Base-by-base conservation (phyloP, 1,140 invertebrate genomes). In the Dysdera silvatica region DNA sequence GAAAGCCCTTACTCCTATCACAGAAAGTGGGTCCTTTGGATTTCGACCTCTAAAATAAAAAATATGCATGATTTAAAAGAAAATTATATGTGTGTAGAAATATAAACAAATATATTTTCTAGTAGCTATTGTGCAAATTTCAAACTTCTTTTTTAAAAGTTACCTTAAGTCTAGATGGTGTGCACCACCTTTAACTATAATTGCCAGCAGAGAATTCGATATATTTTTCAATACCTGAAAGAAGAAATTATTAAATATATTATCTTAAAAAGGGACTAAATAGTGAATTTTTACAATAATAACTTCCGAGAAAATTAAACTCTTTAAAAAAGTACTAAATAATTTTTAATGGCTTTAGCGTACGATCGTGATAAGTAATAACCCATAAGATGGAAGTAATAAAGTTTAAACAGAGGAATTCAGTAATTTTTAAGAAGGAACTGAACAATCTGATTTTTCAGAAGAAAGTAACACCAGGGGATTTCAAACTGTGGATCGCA, bases 81-180 rank as follows among this genome's bases (percentile, higher is more conserved):
- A 47, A 47, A 47, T 6, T 3, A 8, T 45, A 6, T 7, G 6
- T 8, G 7, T 8, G 35, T 10, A 37, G 12, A 37, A 37, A n/a
- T 10, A 10, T 14, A 37, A 37, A 37, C 1, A 37, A 37, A 37
- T 37, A 10, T n/a, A 37, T 14, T 37, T 10, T 37, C n/a, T 37
- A 37, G 12, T 2, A 37, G 2, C n/a, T n/a, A 37, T 37, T 37
- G n/a, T 10, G 2, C 35, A 2, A 35, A n/a, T 4, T 24, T 16
- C 24, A 58, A 33, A 18, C 2, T 18, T 35, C n/a, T n/a, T n/a
- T n/a, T n/a, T 1, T 37, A 37, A 32, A 12, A n/a, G 12, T 40
- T 49, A 60, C 57, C 93, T 82, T 18, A 97, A 80, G 75, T 97
- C 94, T 16, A 95, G 79, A 75, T 98, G 94, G 79, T 97, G 93